Evolutionary conservation across 2,113 vertebrate species (phyloP), one percentile per base, ranked within the genome.

Genomic region (Elgaria multicarinata): DNA sequence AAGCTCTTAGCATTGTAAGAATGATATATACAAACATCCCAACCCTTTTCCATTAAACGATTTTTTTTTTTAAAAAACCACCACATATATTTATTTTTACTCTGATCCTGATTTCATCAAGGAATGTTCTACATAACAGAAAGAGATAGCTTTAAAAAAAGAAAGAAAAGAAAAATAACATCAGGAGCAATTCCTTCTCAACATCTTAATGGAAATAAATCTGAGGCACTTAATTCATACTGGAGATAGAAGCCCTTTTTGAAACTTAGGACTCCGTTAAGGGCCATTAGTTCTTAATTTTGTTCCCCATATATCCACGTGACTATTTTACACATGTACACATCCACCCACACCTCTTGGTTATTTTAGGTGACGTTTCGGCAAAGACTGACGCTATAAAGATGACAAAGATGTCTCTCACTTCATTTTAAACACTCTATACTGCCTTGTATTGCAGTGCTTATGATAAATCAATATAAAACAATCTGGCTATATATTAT

Each of bases 371-470:
- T 46, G 67, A 88, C 26, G 66, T 39, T 20, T 44, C 91, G 44
- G 88, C 90, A 91, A 89, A 90, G 55, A 42, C 33, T 76, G 55
- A 46, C 42, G 16, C 44, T 53, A 67, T 89, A 77, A 90, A 58
- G 62, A 93, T 91, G 90, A 44, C 50, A 92, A 31, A 92, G 83
- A 18, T 22, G 1, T 89, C 86, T 92, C 71, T 78, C 87, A 75
- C 24, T 94, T 90, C 87, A 87, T 76, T 71, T 94, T 92, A 87
- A 72, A 76, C 86, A 72, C 10, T 87, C 92, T 93, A 78, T 33
- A 7, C 67, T 69, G 82, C 72, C 46, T 33, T 24, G 26, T 71
- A 39, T 87, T 91, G 79, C 88, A 89, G 77, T 91, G 80, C 4
- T 24, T 1, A 64, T 87, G 91, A 85, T 90, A 93, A 71, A 86